Conservation (phyloP, 2,888 invertebrate genomes). For the Blastobasis lacticolella region DNA sequence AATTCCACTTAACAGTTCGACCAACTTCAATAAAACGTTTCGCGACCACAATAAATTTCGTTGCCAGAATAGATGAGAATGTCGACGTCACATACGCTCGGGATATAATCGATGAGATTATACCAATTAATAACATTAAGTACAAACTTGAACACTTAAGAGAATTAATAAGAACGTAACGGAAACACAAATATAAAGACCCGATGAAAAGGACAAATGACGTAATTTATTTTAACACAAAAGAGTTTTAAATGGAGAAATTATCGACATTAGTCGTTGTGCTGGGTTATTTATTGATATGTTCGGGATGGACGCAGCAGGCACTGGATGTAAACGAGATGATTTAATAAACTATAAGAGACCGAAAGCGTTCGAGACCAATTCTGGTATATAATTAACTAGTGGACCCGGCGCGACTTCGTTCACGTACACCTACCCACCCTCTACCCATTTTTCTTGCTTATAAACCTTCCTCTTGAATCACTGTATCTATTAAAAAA, state of each 20-base stretch:
- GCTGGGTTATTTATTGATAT: constrained; percentile 44
- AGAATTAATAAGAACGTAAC: constrained; percentile 5
- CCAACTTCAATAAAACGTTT: no score
- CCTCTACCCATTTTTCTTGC: no score
- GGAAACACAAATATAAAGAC: not conserved
- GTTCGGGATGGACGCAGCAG: constrained; percentile 24
- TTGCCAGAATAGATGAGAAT: no score
- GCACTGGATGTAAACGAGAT: constrained; percentile 15
- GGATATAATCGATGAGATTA: not conserved
- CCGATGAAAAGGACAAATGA: constrained; percentile 12
- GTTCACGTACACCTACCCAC: no score
- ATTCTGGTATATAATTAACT: no score
- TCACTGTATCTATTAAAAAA: no score
- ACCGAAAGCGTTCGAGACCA: not conserved
- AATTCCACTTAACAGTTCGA: no score
- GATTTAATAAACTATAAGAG: not conserved
- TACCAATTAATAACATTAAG: constrained; percentile 1
- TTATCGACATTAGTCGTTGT: constrained; percentile 53
- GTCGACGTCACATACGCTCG: no score
- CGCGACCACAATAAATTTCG: no score
- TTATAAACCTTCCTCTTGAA: no score
- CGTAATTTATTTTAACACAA: constrained; percentile 21
- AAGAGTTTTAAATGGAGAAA: constrained; percentile 43
- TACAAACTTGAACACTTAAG: constrained; percentile 3
- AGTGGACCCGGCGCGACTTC: no score